These are phyloP conservation scores for Artemisiospiza belli DNA, from an alignment of 2,113 vertebrate genomes.

Conservation along the genomic window DNA sequence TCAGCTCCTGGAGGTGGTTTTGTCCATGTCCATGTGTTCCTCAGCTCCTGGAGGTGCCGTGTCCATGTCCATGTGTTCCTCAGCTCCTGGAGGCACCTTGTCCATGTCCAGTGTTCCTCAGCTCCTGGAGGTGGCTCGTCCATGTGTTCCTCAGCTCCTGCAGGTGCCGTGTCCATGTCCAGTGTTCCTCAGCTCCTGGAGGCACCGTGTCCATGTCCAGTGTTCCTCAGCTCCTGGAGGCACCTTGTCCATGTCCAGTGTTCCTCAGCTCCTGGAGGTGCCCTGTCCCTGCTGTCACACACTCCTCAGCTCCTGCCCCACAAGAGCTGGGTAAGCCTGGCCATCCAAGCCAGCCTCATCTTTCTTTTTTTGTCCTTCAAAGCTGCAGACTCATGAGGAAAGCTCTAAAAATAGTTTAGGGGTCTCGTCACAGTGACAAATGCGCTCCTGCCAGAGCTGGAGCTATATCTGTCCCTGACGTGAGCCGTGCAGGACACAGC, in stretches of 20 bases:
- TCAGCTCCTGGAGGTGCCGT: neutral
- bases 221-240: no score
- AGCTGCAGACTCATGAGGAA: conserved; percentile 1
- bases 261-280: neutral
- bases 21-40: neutral
- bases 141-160: no score
- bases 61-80: accelerated
- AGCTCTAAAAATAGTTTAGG: conserved; percentile 12
- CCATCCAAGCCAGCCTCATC: neutral
- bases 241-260: no score
- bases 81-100: neutral
- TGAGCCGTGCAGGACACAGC: neutral
- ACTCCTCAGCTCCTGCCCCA: neutral
- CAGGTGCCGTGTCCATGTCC: no score
- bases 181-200: neutral
- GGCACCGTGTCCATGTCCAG: no score
- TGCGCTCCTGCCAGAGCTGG: neutral
- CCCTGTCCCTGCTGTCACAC: neutral
- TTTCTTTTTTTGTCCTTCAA: neutral
- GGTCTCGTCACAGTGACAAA: neutral
- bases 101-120: neutral
- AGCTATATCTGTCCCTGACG: conserved; percentile 1
- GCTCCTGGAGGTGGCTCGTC: neutral
- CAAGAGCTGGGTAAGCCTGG: accelerated
- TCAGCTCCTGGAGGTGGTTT: neutral